phyloP scores from a whole-genome alignment of 1,140 invertebrate species.

The Asobara japonica region DNA sequence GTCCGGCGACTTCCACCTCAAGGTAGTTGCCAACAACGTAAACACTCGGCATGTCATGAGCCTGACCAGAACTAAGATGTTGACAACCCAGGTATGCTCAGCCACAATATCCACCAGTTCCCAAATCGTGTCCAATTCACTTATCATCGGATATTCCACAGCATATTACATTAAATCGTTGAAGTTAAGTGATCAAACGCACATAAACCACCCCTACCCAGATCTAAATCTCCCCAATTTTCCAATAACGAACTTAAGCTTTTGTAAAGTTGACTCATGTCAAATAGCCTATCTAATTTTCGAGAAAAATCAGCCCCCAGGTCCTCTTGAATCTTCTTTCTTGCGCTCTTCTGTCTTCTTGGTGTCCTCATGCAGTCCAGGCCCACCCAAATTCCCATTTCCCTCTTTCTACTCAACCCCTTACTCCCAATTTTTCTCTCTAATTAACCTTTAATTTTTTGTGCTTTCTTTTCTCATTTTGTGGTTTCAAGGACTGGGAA shows the following conservation, averaged over 20 bases:
- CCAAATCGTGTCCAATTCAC: slow-evolving; percentile 30
- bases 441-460: too few relatives aligned
- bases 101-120: slow-evolving; percentile 49
- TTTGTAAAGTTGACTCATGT: too few relatives aligned
- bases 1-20: slow-evolving; percentile 56
- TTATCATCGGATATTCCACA: slow-evolving; percentile 19
- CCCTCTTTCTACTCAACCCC: slow-evolving; percentile 36
- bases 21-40: slow-evolving; percentile 53
- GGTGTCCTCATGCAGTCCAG: slow-evolving; percentile 55
- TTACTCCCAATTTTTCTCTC: slow-evolving; percentile 18
- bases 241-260: too few relatives aligned
- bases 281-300: slow-evolving; percentile 26
- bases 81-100: slow-evolving; percentile 53
- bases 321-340: slow-evolving; percentile 65
- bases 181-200: too few relatives aligned
- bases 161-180: too few relatives aligned
- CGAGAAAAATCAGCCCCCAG: too few relatives aligned
- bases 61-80: slow-evolving; percentile 51
- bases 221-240: too few relatives aligned
- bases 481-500: background rate
- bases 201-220: too few relatives aligned
- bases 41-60: slow-evolving; percentile 46
- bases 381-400: background rate
- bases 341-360: slow-evolving; percentile 65
- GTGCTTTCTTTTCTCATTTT: background rate